Base-by-base conservation (phyloP, 1,140 invertebrate genomes). In the Acromyrmex heyeri region DNA sequence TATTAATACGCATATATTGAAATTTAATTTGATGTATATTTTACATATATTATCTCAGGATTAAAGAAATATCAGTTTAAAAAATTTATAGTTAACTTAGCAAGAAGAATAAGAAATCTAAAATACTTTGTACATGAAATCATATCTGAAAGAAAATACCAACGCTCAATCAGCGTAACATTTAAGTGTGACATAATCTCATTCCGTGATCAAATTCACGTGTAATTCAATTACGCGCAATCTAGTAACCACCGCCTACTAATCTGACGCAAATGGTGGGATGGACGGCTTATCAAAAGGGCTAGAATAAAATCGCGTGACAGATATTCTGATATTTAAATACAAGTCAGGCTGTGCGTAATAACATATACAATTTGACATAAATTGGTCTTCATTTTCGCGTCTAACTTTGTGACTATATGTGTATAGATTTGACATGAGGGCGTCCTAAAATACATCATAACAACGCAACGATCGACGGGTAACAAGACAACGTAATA, bases 401-500 rank as follows among this genome's bases (percentile, higher is more conserved):
- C 64, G 70, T 89, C 14, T 21, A 70, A 88, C 50, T 72, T 18
- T 38, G 53, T 10, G 18, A 21, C 38, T 10, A 10, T 10, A 55
- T 78, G 18, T 3, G 14, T 3, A 48, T 86, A 21, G 16, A n/a
- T 55, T 21, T 44, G 62, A 79, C 38, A 38, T 57, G 61, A 53
- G 24, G 27, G 61, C 62, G 10, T 53, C 65, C 65, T 87, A 34
- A 85, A 24, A 38, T 53, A 64, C 50, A 79, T 78, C 72, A 87
- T 77, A 83, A 70, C 86, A 87, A 65, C 87, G 72, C 86, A 62
- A 73, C 72, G 86, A 88, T 88, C 87, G 77, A 70, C 69, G 69
- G 72, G 87, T 88, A 87, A 87, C 87, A 67, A 88, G 87, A 83
- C 78, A 82, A 86, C 77, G 82, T 88, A 86, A 89, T 89, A 88